Evolutionary conservation across 2,113 vertebrate species (phyloP).

Genomic region (Aviceda subcristata): DNA sequence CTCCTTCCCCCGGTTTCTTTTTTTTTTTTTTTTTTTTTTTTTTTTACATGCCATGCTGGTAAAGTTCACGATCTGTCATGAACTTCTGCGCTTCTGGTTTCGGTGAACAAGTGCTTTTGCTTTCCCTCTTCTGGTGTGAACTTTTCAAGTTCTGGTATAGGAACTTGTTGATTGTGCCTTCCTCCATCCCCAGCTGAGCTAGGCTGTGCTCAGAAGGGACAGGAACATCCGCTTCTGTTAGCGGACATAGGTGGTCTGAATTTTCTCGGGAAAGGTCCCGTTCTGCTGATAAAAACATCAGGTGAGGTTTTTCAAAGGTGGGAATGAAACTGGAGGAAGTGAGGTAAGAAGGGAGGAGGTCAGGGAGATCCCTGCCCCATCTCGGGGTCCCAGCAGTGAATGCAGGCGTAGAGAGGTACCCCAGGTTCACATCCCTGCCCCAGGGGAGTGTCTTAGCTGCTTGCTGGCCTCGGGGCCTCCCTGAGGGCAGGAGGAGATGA

Average conservation of each 20-base stretch:
- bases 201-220: neutral
- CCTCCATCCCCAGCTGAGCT: neutral
- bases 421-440: neutral
- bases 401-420: neutral
- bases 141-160: neutral
- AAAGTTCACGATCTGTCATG: fast-evolving
- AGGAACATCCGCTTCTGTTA: fast-evolving
- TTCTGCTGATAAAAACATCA: neutral
- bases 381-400: neutral
- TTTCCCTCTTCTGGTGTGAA: neutral
- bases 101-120: neutral
- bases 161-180: neutral
- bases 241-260: fast-evolving
- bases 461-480: neutral
- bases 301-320: neutral
- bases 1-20: fast-evolving
- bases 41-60: neutral
- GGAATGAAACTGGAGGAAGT: neutral
- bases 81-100: neutral
- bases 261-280: fast-evolving
- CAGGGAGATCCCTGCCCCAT: neutral
- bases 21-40: neutral
- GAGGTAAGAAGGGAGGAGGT: neutral
- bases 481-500: neutral
- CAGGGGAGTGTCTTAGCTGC: neutral